phyloP scores from a whole-genome alignment of 2,888 invertebrate genomes.

The Catocala nupta region DNA sequence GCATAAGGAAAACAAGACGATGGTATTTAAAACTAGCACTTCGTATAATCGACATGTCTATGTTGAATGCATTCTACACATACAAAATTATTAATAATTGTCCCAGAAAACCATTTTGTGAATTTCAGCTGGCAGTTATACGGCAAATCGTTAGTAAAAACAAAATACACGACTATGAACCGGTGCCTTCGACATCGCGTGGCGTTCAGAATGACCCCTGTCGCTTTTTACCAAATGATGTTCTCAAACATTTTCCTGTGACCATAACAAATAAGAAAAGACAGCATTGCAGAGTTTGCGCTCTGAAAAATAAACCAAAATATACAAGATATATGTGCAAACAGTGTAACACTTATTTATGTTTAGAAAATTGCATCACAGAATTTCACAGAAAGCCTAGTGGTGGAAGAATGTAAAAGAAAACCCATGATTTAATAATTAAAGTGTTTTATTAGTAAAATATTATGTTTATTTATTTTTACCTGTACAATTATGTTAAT shows the following conservation, averaged over 20 bases:
- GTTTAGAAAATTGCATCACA: slow-evolving; percentile 13
- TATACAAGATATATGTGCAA: slow-evolving; percentile 20
- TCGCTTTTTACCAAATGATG: slow-evolving; percentile 19
- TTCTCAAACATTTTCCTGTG: slow-evolving; percentile 20
- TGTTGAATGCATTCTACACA: slow-evolving; percentile 28
- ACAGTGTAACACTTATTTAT: slow-evolving; percentile 18
- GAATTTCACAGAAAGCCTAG: slow-evolving; percentile 20
- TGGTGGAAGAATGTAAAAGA: slow-evolving; percentile 11
- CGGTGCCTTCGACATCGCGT: slow-evolving; percentile 21
- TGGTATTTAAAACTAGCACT: slow-evolving; percentile 65
- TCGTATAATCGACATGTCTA: slow-evolving; percentile 53
- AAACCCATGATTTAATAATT: slow-evolving; percentile 13
- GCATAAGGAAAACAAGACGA: slow-evolving; percentile 57
- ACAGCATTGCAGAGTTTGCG: slow-evolving; percentile 16
- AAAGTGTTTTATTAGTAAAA: slow-evolving; percentile 9
- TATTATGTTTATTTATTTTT: too few species aligned
- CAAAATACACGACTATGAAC: slow-evolving; percentile 19
- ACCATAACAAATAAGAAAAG: slow-evolving; percentile 18
- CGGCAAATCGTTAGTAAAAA: slow-evolving; percentile 27
- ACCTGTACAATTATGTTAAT: too few species aligned
- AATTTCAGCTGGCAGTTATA: slow-evolving; percentile 31
- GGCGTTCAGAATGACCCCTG: slow-evolving; percentile 16
- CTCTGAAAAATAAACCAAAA: slow-evolving; percentile 17
- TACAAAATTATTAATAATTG: slow-evolving; percentile 25
- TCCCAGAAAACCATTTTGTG: slow-evolving; percentile 27